Conservation (phyloP, 2,888 invertebrate species). For the Drymonia ruficornis region DNA sequence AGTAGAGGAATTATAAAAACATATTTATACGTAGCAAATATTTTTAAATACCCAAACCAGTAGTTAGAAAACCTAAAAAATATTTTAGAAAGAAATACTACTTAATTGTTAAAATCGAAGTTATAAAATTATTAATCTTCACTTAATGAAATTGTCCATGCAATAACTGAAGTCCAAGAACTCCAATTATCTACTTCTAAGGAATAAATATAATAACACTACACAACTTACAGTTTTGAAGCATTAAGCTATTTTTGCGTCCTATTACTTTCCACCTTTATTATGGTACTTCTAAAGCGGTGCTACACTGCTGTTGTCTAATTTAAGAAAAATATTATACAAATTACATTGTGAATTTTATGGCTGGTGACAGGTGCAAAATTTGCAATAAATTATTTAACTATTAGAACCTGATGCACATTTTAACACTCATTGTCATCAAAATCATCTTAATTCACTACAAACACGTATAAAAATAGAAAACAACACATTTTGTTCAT, state of each 20-base stretch:
- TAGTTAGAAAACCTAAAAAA: too few species aligned
- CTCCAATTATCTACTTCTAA: neutral
- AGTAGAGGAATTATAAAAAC: too few species aligned
- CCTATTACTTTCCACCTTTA: slow-evolving; percentile 44
- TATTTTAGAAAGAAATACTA: too few species aligned
- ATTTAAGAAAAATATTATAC: slow-evolving; percentile 61
- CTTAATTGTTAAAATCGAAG: too few species aligned
- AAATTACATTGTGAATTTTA: slow-evolving; percentile 80
- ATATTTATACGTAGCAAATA: too few species aligned
- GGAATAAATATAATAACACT: slow-evolving; percentile 9
- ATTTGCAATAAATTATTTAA: slow-evolving; percentile 70
- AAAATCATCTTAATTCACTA: slow-evolving; percentile 19
- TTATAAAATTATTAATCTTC: too few species aligned
- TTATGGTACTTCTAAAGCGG: slow-evolving; percentile 67
- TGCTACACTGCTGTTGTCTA: slow-evolving; percentile 65
- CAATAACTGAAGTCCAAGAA: neutral
- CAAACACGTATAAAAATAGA: slow-evolving; percentile 27
- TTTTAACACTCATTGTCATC: slow-evolving; percentile 58
- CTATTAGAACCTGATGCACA: slow-evolving; percentile 75
- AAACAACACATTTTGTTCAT: slow-evolving; percentile 10
- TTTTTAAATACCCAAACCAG: too few species aligned
- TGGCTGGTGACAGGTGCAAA: slow-evolving; percentile 76
- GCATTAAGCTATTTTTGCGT: slow-evolving; percentile 63
- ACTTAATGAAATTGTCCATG: too few species aligned
- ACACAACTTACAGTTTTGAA: slow-evolving; percentile 67